Conservation (phyloP, 1,140 invertebrate genomes). For the Megathymus violae region DNA sequence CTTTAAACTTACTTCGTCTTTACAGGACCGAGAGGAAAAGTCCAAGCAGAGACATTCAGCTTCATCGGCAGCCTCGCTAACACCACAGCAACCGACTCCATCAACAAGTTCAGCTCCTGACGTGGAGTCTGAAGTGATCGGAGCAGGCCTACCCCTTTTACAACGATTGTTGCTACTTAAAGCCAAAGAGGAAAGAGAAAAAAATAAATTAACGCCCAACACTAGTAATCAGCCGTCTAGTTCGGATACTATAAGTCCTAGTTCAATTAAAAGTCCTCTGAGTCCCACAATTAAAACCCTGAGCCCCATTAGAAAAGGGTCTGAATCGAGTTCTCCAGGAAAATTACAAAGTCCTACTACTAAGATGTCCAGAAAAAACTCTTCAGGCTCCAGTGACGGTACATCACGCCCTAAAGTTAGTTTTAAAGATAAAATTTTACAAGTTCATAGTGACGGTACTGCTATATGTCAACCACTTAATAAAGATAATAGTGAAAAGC, state of each 20-base stretch:
- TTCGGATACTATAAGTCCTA: constrained; percentile 80
- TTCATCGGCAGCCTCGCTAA: constrained; percentile 76
- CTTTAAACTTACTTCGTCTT: constrained; percentile 11
- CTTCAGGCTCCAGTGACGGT: constrained; percentile 79
- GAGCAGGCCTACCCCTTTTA: constrained; percentile 89
- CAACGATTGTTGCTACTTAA: constrained; percentile 91
- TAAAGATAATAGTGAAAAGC: constrained; percentile 72
- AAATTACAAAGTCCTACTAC: constrained; percentile 79
- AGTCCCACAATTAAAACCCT: constrained; percentile 80
- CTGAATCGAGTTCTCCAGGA: constrained; percentile 78
- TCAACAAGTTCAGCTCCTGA: constrained; percentile 75
- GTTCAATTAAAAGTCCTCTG: constrained; percentile 79
- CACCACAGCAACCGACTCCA: constrained; percentile 67
- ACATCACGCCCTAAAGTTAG: constrained; percentile 79
- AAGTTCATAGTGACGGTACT: constrained; percentile 80
- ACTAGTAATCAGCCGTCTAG: constrained; percentile 78
- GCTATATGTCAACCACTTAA: constrained; percentile 73
- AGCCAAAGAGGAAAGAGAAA: constrained; percentile 90
- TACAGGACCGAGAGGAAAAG: constrained; percentile 85
- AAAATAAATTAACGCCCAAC: constrained; percentile 70
- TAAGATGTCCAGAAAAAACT: constrained; percentile 79
- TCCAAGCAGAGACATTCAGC: constrained; percentile 68
- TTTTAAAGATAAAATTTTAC: constrained; percentile 81
- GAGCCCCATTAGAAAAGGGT: constrained; percentile 77
- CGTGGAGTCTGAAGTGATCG: constrained; percentile 85